Percentiles rank a stretch among this genome's conserved stretches.
Conservation (phyloP, 2,113 vertebrate genomes). For the Mesembrinibis cayennensis region DNA sequence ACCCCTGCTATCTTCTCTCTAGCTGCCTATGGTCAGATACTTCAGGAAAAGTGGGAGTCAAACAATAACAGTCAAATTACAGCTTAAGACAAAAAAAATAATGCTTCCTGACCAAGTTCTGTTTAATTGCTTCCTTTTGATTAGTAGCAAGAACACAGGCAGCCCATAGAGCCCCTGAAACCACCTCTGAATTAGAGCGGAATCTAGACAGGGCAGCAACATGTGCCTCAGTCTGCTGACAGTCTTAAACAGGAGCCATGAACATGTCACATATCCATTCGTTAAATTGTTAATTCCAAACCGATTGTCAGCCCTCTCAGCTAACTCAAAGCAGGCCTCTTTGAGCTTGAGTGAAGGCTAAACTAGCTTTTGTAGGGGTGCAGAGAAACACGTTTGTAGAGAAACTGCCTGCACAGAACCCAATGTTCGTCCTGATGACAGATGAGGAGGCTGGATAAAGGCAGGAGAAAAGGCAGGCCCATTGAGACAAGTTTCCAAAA, state of each 20-base stretch:
- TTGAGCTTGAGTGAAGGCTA: not conserved
- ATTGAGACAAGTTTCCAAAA: not conserved
- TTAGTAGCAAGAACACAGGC: not conserved
- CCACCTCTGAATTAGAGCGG: not conserved
- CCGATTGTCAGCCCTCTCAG: not conserved
- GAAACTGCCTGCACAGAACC: not conserved
- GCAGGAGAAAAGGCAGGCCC: not conserved
- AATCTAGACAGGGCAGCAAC: not conserved
- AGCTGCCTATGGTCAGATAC: not conserved
- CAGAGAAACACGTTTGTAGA: not conserved
- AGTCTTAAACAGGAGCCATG: not conserved
- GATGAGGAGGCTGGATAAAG: not conserved
- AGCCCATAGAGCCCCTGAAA: not conserved
- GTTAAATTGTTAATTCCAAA: not conserved
- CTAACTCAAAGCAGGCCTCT: not conserved
- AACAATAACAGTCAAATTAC: not conserved
- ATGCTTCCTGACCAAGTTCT: not conserved
- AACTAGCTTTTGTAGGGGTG: not conserved
- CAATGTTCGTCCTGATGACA: rapidly evolving
- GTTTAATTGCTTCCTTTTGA: not conserved
- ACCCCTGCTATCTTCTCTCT: not conserved
- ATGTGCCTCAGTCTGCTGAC: no score
- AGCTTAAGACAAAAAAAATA: not conserved
- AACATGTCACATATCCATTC: not conserved
- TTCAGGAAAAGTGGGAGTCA: not conserved